phyloP scores from a whole-genome alignment of 53 echinoderm and acorn worm species.

The Echinarachnius parma region DNA sequence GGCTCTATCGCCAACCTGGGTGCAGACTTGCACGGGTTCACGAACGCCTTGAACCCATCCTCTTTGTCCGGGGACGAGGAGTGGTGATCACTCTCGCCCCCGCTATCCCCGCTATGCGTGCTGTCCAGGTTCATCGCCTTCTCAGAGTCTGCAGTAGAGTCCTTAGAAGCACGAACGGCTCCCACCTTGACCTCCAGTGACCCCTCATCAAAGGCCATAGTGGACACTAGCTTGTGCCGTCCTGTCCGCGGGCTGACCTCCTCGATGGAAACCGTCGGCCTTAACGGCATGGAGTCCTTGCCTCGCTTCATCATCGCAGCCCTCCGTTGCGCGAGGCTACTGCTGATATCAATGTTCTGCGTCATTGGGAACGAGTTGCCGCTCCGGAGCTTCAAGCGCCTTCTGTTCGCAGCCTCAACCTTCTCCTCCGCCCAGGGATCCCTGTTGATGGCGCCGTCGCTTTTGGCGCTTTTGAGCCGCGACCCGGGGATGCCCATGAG shows the following conservation, averaged over 20 bases:
- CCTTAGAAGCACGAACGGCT: not conserved
- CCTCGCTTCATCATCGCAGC: too few relatives aligned
- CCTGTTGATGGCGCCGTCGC: constrained; percentile 33
- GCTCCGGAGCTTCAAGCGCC: constrained; percentile 3
- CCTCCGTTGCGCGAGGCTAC: not conserved
- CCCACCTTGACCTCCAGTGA: constrained; percentile 20
- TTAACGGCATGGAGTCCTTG: not conserved
- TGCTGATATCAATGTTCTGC: constrained; percentile 10
- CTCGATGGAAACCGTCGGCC: not conserved
- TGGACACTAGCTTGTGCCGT: constrained; percentile 32
- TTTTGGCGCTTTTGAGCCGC: constrained; percentile 24
- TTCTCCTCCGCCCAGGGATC: not conserved
- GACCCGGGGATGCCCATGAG: constrained; percentile 37
- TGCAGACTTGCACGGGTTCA: not conserved
- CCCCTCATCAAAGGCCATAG: constrained; percentile 33
- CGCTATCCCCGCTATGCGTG: not conserved
- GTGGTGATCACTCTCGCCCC: constrained; percentile 20
- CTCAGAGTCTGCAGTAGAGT: not conserved
- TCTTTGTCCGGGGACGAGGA: constrained; percentile 27
- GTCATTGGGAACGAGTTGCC: constrained; percentile 8
- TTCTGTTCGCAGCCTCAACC: constrained; percentile 1
- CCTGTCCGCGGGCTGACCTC: constrained; percentile 26
- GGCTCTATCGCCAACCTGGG: constrained; percentile 14
- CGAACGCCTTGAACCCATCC: constrained; percentile 24
- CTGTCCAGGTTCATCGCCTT: constrained; percentile 22